Evolutionary conservation across 92 coral and sea anemone genomes (phyloP).

Genomic region (Parazoanthus swiftii): DNA sequence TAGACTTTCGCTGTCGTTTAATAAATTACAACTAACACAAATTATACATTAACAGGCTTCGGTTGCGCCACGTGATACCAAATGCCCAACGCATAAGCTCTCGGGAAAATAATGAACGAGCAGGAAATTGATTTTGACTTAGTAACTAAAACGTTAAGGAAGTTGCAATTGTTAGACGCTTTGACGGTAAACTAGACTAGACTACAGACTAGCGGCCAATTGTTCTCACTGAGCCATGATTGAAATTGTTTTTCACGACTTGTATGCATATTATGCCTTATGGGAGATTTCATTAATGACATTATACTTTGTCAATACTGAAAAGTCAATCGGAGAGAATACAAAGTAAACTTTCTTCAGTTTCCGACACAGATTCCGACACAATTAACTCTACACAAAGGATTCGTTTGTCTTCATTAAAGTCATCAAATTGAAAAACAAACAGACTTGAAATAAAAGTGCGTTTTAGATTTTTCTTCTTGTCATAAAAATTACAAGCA

Average conservation of each 20-base stretch:
- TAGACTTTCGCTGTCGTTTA: constrained; percentile 5
- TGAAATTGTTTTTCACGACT: background rate
- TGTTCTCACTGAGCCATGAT: background rate
- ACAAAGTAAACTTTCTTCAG: background rate
- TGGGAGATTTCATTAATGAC: constrained; percentile 14
- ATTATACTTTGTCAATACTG: constrained; percentile 14
- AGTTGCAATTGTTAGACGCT: constrained; percentile 6
- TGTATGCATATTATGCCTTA: background rate
- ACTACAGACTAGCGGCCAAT: background rate
- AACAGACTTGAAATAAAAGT: background rate
- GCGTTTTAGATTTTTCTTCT: background rate
- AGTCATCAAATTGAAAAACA: constrained; percentile 1
- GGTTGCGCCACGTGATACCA: constrained; percentile 12
- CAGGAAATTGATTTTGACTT: constrained; percentile 23
- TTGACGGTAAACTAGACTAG: constrained; percentile 4
- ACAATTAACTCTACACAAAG: background rate
- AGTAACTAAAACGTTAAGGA: constrained; percentile 27
- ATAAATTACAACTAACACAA: background rate
- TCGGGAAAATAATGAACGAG: background rate
- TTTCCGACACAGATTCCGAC: background rate
- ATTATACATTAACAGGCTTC: constrained; percentile 11
- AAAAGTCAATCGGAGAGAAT: background rate
- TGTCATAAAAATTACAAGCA: no score
- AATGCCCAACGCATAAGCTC: background rate
- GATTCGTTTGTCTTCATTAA: background rate